Evolutionary conservation across 2,888 invertebrate genomes (phyloP), one percentile per base, ranked within the genome.

Genomic region (Polyommatus icarus): DNA sequence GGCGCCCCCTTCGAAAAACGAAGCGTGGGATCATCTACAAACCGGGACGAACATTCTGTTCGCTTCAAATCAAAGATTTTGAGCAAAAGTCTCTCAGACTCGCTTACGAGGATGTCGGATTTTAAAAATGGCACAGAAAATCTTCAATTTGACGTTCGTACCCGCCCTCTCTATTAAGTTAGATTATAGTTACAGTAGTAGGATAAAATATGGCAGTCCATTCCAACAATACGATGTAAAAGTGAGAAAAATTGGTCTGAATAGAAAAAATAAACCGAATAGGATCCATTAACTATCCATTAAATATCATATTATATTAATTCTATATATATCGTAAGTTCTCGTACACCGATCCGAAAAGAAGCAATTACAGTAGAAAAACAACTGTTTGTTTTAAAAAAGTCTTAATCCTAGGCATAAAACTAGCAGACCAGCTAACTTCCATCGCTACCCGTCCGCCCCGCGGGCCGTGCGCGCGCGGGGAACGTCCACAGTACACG

Each of bases 191-290:
- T 86, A 88, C 83, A 89, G 88, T 87, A 87, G 88, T 82, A 87
- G 88, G 85, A 87, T 88, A 89, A 89, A 89, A 89, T 89, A 91
- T 93, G 93, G 93, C 93, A 93, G 93, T 93, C 90, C 90, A 88
- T 90, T 90, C 87, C 87, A 88, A 89, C 86, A 86, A 86, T 86
- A 89, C 84, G 84, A 89, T 90, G 90, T 91, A 91, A 90, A 91
- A 90, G 87, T 90, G 91, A 90, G 89, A 90, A 90, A 91, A 92
- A 91, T 93, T 93, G 93, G 93, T 93, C 93, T 89, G 90, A 91
- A 90, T 88, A 87, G 85, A 89, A 89, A 87, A 85, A 78, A 82
- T 82, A 86, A 89, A 87, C 83, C 81, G 84, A 88, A 87, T 81
- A 84, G 86, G 90, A 89, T 85, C 85, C 84, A 84, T 87, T 84